phyloP scores from a whole-genome alignment of 2,797 vertebrate species.

The Gouania willdenowi region DNA sequence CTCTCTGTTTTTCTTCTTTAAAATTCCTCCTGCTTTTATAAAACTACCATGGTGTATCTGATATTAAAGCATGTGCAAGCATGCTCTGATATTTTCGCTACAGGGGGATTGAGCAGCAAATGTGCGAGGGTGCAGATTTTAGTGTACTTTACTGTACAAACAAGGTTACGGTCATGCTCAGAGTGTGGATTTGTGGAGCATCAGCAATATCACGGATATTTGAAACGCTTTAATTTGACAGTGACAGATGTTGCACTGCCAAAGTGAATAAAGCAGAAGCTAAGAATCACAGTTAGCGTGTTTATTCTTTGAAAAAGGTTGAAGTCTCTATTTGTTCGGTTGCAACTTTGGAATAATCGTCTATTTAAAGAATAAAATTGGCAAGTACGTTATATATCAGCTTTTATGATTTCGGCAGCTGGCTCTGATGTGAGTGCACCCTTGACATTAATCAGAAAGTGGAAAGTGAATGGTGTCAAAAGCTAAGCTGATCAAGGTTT shows the following conservation, averaged over 20 bases:
- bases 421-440: too few relatives aligned
- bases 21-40: slow-evolving; percentile 19
- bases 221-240: slow-evolving; percentile 21
- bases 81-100: slow-evolving; percentile 43
- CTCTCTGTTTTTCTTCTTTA: slow-evolving; percentile 13
- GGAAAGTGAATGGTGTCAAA: too few relatives aligned
- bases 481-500: too few relatives aligned
- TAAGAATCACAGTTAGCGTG: neutral
- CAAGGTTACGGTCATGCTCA: slow-evolving; percentile 40
- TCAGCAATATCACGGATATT: slow-evolving; percentile 5
- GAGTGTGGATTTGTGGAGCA: slow-evolving; percentile 11
- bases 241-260: slow-evolving; percentile 11
- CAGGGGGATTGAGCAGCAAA: slow-evolving; percentile 34
- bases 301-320: too few relatives aligned
- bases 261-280: slow-evolving; percentile 4
- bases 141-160: slow-evolving; percentile 42
- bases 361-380: too few relatives aligned
- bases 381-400: too few relatives aligned
- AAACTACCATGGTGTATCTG: slow-evolving; percentile 54
- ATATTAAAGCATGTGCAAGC: slow-evolving; percentile 48
- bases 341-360: too few relatives aligned
- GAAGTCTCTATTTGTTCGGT: too few relatives aligned
- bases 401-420: too few relatives aligned
- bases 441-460: too few relatives aligned
- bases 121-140: slow-evolving; percentile 18